Evolutionary conservation across 2,888 invertebrate species (phyloP).

Genomic region (Epinotia ramella): DNA sequence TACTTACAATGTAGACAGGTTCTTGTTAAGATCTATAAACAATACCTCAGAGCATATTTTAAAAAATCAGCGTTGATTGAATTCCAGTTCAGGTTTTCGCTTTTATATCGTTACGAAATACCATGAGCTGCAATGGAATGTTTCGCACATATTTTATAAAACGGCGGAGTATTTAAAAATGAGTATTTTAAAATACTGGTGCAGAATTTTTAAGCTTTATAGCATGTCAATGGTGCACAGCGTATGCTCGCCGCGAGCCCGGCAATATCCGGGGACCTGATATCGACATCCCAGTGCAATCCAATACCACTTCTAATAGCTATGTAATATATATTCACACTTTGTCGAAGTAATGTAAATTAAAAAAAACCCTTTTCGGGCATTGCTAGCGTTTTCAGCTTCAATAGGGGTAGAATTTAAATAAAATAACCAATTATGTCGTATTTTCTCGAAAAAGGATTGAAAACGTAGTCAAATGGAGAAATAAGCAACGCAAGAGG

Average conservation of each 20-base stretch:
- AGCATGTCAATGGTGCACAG: neutral
- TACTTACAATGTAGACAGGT: too few relatives aligned
- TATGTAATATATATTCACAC: neutral
- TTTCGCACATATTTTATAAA: neutral
- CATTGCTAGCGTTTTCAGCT: too few relatives aligned
- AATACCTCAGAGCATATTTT: too few relatives aligned
- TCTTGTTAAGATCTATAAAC: too few relatives aligned
- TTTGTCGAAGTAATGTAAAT: neutral
- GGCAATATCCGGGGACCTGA: conserved; percentile 32
- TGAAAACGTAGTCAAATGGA: too few relatives aligned
- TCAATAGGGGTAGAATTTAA: too few relatives aligned
- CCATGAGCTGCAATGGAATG: neutral
- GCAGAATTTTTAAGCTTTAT: neutral
- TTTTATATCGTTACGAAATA: neutral
- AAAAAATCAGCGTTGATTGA: too few relatives aligned
- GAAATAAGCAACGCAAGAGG: too few relatives aligned
- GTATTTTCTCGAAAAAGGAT: too few relatives aligned
- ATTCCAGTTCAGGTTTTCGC: neutral
- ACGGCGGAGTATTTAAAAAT: too few relatives aligned
- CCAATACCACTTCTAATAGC: conserved; percentile 24
- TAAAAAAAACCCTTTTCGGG: too few relatives aligned
- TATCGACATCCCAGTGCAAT: conserved; percentile 9
- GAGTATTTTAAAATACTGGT: neutral
- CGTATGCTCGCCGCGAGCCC: neutral
- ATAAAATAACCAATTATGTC: too few relatives aligned